Percentiles rank a stretch among this genome's conserved stretches.
These are phyloP conservation scores for Eurytoma adleriae DNA, from an alignment of 2,888 invertebrate species.

Conservation along the genomic window DNA sequence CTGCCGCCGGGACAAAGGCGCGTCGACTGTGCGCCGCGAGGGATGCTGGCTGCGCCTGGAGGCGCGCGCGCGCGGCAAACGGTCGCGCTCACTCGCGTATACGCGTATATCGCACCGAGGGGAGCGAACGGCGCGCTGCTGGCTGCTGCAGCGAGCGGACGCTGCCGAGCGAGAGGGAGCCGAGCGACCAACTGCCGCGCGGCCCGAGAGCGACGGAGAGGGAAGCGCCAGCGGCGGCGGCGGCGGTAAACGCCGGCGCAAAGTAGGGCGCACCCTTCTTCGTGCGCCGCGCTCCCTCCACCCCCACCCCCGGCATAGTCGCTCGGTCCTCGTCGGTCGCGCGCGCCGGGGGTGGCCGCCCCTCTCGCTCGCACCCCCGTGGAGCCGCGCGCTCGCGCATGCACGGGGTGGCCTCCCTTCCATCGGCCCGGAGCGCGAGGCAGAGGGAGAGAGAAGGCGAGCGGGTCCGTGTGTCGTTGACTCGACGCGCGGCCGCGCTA, in stretches of 20 bases:
- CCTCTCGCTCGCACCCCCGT: constrained; percentile 54
- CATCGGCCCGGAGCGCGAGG: background rate
- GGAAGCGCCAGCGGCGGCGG: background rate
- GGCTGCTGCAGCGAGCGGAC: background rate
- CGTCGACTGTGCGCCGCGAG: background rate
- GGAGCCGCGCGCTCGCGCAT: background rate
- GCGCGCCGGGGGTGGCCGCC: background rate
- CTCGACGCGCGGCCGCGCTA: constrained; percentile 48
- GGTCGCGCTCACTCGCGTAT: no score
- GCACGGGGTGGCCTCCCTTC: background rate
- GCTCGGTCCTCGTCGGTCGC: constrained; percentile 50
- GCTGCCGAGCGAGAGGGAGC: constrained; percentile 4
- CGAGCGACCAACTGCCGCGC: background rate
- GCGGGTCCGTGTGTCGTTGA: constrained; percentile 51
- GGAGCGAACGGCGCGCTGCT: background rate
- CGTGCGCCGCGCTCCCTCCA: constrained; percentile 56
- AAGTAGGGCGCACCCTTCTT: constrained; percentile 74
- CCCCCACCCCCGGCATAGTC: constrained; percentile 53
- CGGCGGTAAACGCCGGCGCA: constrained; percentile 44
- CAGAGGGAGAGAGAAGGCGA: constrained; percentile 8
- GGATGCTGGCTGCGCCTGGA: no score
- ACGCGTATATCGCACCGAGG: no score
- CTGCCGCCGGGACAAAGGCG: background rate
- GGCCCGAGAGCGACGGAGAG: background rate
- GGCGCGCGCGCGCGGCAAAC: no score